Evolutionary conservation across 1,140 invertebrate genomes (phyloP), one percentile per base, ranked within the genome.

Genomic region (Brachionus asplanchnoidis): DNA sequence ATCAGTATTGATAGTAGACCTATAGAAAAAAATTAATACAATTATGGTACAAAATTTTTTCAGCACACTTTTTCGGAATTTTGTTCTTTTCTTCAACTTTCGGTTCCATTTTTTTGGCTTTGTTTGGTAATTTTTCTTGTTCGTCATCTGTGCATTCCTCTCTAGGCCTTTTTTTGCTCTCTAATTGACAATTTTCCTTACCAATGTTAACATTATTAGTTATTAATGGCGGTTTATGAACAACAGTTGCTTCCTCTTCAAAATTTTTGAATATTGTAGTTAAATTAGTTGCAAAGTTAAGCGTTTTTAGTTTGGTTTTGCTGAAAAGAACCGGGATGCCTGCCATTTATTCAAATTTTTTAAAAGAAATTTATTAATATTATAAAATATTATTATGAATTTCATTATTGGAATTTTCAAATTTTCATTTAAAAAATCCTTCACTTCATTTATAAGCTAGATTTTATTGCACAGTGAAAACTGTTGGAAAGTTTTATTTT

Each of bases 221-320:
- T 26, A 17, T 50, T 14, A 77, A 77, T 50, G 46, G 20, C 46
- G 42, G 73, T 32, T 77, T 77, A 12, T 23, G 7, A 50, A 50
- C 23, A 28, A 23, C 50, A 26, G 20, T 12, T 46, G 26, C 20
- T 26, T 50, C 42, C 3, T 77, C 42, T 77, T 77, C 73, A 77
- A 77, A 77, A 17, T 77, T 77, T 14, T 77, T 77, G 26, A 77
- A 77, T 50, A 77, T 77, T 14, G 73, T 14, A 26, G 73, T 77
- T 6, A 77, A 9, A 50, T 77, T 77, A 12, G 73, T 77, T 1
- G 73, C 73, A 77, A 77, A 77, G 42, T 50, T 77, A 14, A 77
- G 46, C 7, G 73, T 36, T 50, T 77, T 77, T 26, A 50, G 73
- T 77, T 77, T 77, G 3, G 73, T 50, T 77, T 77, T 77, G 28